These are phyloP conservation scores for Sebastes hopkinsi DNA, from an alignment of 2,797 vertebrate species.

Conservation along the genomic window DNA sequence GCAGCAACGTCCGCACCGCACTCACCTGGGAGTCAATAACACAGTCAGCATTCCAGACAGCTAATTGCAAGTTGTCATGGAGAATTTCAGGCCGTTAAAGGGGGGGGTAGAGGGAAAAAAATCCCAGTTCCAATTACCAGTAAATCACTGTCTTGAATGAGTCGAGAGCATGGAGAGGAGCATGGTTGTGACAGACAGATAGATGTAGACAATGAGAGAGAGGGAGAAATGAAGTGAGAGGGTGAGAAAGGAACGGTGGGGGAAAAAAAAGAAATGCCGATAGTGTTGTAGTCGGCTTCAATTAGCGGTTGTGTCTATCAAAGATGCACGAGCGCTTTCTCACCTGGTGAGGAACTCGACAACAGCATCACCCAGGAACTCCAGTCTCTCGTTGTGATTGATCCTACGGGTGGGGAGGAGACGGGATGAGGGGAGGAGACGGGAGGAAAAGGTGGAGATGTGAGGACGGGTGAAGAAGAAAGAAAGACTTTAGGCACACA, in stretches of 20 bases:
- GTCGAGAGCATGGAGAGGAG: constrained; percentile 30
- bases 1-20: constrained; percentile 43
- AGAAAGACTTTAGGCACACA: background rate
- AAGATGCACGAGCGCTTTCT: constrained; percentile 39
- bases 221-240: constrained; percentile 13
- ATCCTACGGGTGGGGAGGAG: constrained; percentile 83
- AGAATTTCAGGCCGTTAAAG: constrained; percentile 64
- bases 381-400: constrained; percentile 97
- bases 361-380: constrained; percentile 98
- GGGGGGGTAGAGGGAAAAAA: background rate
- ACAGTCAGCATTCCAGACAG: constrained; percentile 61
- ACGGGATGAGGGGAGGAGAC: background rate
- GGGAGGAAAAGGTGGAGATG: background rate
- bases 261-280: constrained; percentile 9
- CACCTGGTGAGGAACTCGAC: constrained; percentile 99
- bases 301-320: constrained; percentile 66
- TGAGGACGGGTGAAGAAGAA: constrained; percentile 2
- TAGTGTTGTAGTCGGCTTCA: constrained; percentile 50
- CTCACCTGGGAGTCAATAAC: constrained; percentile 76
- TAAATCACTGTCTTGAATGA: constrained; percentile 65
- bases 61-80: constrained; percentile 83
- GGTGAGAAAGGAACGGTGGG: background rate
- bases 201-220: constrained; percentile 37
- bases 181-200: constrained; percentile 39
- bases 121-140: constrained; percentile 73